These are phyloP conservation scores for Himalopsyche anomala DNA, from an alignment of 2,888 invertebrate genomes.

Conservation along the genomic window DNA sequence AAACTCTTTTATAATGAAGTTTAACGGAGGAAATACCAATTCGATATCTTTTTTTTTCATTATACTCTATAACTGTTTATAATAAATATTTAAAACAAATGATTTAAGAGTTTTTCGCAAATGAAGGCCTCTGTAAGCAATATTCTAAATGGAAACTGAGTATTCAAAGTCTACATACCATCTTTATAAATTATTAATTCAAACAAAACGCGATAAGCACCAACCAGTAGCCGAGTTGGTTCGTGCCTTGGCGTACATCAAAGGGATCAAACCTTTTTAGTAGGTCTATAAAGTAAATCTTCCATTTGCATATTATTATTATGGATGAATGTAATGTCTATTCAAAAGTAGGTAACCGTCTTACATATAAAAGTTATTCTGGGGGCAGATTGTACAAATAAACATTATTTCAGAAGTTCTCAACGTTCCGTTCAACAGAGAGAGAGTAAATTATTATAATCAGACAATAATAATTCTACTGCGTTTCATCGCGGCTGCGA, in stretches of 20 bases:
- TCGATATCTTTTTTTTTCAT: too few relatives aligned
- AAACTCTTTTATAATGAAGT: too few relatives aligned
- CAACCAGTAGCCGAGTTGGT: slow-evolving; percentile 15
- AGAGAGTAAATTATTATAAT: slow-evolving; percentile 3
- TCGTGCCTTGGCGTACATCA: slow-evolving; percentile 39
- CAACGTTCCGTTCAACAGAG: neutral
- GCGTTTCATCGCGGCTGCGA: slow-evolving; percentile 17
- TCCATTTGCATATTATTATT: slow-evolving; percentile 43
- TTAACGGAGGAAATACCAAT: too few relatives aligned
- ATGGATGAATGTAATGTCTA: slow-evolving; percentile 26
- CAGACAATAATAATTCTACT: slow-evolving; percentile 1
- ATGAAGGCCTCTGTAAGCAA: too few relatives aligned
- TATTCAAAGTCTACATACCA: neutral
- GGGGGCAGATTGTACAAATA: slow-evolving; percentile 32
- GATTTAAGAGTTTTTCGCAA: too few relatives aligned
- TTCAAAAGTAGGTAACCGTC: slow-evolving; percentile 7
- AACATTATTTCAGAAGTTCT: slow-evolving; percentile 29
- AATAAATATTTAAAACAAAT: too few relatives aligned
- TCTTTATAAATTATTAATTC: slow-evolving; percentile 35
- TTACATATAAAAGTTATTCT: neutral
- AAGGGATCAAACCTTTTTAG: slow-evolving; percentile 37
- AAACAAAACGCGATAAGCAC: slow-evolving; percentile 36
- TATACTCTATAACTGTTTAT: too few relatives aligned
- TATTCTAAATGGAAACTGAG: too few relatives aligned
- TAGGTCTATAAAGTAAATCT: slow-evolving; percentile 42